A percentile compares a stretch with the other conserved stretches of the same genome.
phyloP scores from a whole-genome alignment of 2,888 invertebrate genomes.

The Eurytoma adleriae region DNA sequence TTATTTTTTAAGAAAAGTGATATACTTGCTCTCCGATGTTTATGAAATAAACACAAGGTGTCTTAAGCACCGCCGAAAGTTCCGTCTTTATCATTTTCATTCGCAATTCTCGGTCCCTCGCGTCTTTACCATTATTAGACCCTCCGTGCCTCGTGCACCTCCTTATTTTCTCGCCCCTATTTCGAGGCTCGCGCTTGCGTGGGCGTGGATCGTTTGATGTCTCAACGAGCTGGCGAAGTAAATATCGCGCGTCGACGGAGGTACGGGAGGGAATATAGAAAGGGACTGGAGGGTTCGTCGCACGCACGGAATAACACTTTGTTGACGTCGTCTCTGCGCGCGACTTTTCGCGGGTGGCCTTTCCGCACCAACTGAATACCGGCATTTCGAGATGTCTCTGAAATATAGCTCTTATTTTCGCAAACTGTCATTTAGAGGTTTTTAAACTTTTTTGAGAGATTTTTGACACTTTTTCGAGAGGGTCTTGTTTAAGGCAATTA shows the following conservation, averaged over 20 bases:
- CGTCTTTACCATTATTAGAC: slow-evolving; percentile 21
- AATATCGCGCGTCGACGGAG: slow-evolving; percentile 10
- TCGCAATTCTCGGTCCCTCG: not conserved
- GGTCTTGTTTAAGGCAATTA: too few relatives aligned
- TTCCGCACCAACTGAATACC: not conserved
- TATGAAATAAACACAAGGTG: too few relatives aligned
- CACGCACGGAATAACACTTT: not conserved
- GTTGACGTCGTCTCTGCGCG: too few relatives aligned
- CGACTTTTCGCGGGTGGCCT: not conserved
- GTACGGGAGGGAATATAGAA: not conserved
- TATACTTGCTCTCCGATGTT: too few relatives aligned
- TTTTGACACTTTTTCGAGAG: too few relatives aligned
- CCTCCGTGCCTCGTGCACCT: not conserved
- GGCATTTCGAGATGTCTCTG: not conserved
- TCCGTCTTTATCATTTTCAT: not conserved
- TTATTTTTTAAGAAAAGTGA: too few relatives aligned
- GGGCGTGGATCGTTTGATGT: slow-evolving; percentile 33
- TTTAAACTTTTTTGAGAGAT: too few relatives aligned
- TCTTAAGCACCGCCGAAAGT: too few relatives aligned
- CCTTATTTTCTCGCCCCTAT: not conserved
- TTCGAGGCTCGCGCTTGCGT: not conserved
- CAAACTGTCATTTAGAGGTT: too few relatives aligned
- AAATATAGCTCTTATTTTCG: too few relatives aligned
- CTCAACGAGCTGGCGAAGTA: slow-evolving; percentile 42
- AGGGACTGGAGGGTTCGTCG: not conserved